phyloP scores from a whole-genome alignment of 2,113 vertebrate genomes.

The Datnioides undecimradiatus region DNA sequence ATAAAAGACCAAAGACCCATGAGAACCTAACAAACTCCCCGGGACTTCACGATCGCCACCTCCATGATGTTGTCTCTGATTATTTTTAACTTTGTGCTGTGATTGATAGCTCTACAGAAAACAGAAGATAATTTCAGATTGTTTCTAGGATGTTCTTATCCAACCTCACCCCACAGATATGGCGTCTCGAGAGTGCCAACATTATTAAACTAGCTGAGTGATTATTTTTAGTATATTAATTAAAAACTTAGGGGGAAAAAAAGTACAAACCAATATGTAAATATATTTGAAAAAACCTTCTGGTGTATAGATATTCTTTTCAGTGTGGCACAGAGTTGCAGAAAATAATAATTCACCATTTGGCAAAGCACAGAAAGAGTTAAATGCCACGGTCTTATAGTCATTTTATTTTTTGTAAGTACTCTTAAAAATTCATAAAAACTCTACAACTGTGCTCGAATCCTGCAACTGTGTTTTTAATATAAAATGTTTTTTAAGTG shows the following conservation, averaged over 20 bases:
- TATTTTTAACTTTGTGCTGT: constrained; percentile 22
- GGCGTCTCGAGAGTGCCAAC: background rate
- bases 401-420: too few relatives aligned
- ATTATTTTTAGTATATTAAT: background rate
- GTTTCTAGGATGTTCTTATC: background rate
- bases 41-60: constrained; percentile 30
- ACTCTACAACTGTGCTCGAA: too few relatives aligned
- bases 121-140: background rate
- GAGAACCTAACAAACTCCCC: constrained; percentile 38
- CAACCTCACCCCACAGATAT: background rate
- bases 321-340: too few relatives aligned
- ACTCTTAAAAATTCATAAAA: too few relatives aligned
- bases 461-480: too few relatives aligned
- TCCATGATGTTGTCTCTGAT: constrained; percentile 21
- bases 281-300: too few relatives aligned
- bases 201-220: background rate
- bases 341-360: too few relatives aligned
- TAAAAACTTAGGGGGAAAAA: background rate
- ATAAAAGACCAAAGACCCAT: constrained; percentile 43
- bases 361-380: too few relatives aligned
- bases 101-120: constrained; percentile 7
- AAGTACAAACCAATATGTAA: too few relatives aligned
- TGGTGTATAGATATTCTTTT: too few relatives aligned
- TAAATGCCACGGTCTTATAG: too few relatives aligned
- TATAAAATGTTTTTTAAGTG: too few relatives aligned